Evolutionary conservation across 2,888 invertebrate species (phyloP), one percentile per base, ranked within the genome.

Genomic region (Oithona nana): DNA sequence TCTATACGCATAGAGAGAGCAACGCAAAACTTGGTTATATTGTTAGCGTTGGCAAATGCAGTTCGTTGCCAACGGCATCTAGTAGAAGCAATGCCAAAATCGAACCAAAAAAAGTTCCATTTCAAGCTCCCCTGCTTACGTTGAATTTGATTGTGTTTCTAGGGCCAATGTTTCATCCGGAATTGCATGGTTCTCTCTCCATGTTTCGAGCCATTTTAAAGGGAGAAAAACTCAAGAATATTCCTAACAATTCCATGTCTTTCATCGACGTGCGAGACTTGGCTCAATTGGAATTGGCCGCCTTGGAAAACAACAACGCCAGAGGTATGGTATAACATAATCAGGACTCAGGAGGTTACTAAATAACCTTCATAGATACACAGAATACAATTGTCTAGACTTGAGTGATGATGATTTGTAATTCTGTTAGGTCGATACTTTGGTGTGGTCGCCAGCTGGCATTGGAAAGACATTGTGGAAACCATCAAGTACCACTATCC

Each of bases 131-230:
- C n/a, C n/a, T n/a, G n/a, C n/a, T n/a, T n/a, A n/a, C n/a, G n/a
- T n/a, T n/a, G n/a, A n/a, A n/a, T n/a, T n/a, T n/a, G n/a, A n/a
- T n/a, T 20, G 11, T n/a, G 22, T 20, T 49, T 49, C 3, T 22
- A 49, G 50, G 54, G 13, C 54, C 54, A 20, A 54, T 54, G 54
- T 54, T 54, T 26, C 54, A 54, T 16, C 54, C 54, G 2, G 54
- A 54, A 3, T 24, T 54, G 20, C 54, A 20, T 2, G 54, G 2
- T 3, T 54, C 54, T 3, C 26, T 54, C 3, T 16, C 20, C 2
- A 26, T 54, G 24, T 24, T 54, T 3, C 16, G 16, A 26, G 6
- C 26, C 24, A 54, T 54, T 11, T 11, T 54, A 1, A 54, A 54
- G 26, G 39, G 39, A 6, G 54, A 54, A 4, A 54, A 54, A 54